Evolutionary conservation across 2,113 vertebrate species (phyloP), one percentile per base, ranked within the genome.

Genomic region (Thalassarche chlororhynchos): DNA sequence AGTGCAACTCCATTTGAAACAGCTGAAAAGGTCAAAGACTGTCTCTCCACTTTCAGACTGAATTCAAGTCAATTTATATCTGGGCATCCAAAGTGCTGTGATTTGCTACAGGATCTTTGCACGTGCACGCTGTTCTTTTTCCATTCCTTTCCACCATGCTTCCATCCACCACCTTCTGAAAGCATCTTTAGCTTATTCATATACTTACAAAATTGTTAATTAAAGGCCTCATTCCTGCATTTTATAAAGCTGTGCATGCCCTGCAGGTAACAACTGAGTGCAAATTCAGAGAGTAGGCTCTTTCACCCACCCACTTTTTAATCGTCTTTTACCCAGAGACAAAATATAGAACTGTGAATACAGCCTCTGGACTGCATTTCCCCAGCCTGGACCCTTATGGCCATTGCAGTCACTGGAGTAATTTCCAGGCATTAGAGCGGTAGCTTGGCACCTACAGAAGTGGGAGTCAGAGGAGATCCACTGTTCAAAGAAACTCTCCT

Each of bases 1-100:
- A 94, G 36, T 14, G 18, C 82, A 90, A 90, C 81, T 71, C 94
- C 68, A 3, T 80, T 70, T 86, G 51, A 86, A 97, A 90, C 32
- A 71, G 83, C 75, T 92, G 96, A 97, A 98, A 98, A 98, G 97
- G 98, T 98, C 96, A 97, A 81, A 17, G 26, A 94, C 83, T 52
- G 52, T 93, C 52, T 69, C 88, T 94, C 76, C 40, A 60, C 55
- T 77, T 91, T 72, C 79, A 85, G 64, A 28, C 66, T 79, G 44
- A 82, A 79, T 61, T 91, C 60, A 47, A 91, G 38, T 71, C 44
- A 93, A 25, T 86, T 97, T 78, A 28, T 17, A 90, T 71, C 46
- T 36, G 44, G 21, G 64, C 64, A 92, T 79, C 64, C 61, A 26
- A 90, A 92, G 42, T 14, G 58, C 65, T 86, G 58, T 1, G 4